Evolutionary conservation across 1,140 invertebrate genomes (phyloP).

Genomic region (Tetraneura akinire): DNA sequence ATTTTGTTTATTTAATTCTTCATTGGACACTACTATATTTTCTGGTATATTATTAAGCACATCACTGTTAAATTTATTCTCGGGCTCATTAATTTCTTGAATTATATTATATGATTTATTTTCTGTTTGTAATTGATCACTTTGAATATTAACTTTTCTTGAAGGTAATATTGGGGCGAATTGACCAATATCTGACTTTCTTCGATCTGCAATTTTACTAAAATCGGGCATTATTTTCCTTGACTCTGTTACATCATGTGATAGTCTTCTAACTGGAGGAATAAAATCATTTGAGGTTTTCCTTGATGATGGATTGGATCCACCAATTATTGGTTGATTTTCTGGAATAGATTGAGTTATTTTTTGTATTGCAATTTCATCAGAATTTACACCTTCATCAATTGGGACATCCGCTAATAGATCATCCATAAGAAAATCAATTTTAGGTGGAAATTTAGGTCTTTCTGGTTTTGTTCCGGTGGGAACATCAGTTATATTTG

Average conservation of each 20-base stretch:
- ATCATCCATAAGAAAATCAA: constrained; percentile 41
- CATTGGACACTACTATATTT: too few relatives aligned
- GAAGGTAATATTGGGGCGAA: constrained; percentile 31
- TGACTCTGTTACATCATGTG: constrained; percentile 36
- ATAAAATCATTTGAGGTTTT: constrained; percentile 45
- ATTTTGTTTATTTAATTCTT: not conserved
- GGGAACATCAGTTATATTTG: constrained; percentile 54
- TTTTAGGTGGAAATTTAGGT: constrained; percentile 54
- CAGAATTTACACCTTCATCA: not conserved
- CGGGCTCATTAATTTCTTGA: constrained; percentile 27
- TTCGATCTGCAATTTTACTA: constrained; percentile 44
- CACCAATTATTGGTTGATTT: not conserved
- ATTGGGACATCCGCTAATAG: constrained; percentile 18
- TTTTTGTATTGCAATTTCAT: not conserved
- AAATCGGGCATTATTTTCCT: constrained; percentile 47
- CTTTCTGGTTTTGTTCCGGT: constrained; percentile 56
- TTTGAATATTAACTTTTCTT: constrained; percentile 24
- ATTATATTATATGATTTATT: not conserved
- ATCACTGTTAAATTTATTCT: not conserved
- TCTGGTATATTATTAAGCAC: not conserved
- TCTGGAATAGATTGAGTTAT: constrained; percentile 26
- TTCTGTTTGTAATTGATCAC: not conserved
- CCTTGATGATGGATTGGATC: constrained; percentile 23
- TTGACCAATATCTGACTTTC: constrained; percentile 36
- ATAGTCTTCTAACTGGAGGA: constrained; percentile 21